Base-by-base conservation (phyloP, 1,140 invertebrate species). In the Cryptotermes secundus region DNA sequence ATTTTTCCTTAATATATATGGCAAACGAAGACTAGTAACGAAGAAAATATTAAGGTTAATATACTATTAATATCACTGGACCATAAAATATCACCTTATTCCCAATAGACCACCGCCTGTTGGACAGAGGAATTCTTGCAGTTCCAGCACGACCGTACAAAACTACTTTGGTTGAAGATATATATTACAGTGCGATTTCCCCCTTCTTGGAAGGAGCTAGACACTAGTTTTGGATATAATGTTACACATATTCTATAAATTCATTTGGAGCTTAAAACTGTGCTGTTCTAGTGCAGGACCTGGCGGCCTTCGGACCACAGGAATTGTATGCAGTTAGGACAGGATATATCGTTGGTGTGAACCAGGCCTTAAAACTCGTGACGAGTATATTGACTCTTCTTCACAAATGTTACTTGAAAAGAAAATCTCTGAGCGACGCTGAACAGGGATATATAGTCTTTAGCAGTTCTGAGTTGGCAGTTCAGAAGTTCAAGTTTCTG, bases 61-160 rank as follows among this genome's bases (percentile, higher is more conserved):
- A 85, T 53, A 85, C 86, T 72, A 81, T 49, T 53, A 81, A 85
- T 84, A 84, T 86, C 82, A 86, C 83, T 85, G 86, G 85, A 85
- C 85, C 82, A 80, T 82, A 59, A 86, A 80, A 86, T 65, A 83
- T 81, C 82, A 85, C 84, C 45, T 72, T 72, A 35, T 59, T 53
- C 82, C 81, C 83, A 35, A 81, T 35, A 9, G 12, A n/a, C n/a
- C 26, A 26, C 42, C 80, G 42, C 22, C 80, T 35, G 80, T 36
- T 81, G 35, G 42, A 38, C 80, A 45, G 80, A 45, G 80, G 42
- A 81, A n/a, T 45, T 72, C 59, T 35, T 26, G 26, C 34, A 81
- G 34, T 45, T 72, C 59, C 42, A 16, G 26, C 34, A 81, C 80
- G 34, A 26, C 24, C 80, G 80, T 36, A 81, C 0, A 35, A 81